Conservation (phyloP, 2,888 invertebrate genomes). For the Cerceris rybyensis region DNA sequence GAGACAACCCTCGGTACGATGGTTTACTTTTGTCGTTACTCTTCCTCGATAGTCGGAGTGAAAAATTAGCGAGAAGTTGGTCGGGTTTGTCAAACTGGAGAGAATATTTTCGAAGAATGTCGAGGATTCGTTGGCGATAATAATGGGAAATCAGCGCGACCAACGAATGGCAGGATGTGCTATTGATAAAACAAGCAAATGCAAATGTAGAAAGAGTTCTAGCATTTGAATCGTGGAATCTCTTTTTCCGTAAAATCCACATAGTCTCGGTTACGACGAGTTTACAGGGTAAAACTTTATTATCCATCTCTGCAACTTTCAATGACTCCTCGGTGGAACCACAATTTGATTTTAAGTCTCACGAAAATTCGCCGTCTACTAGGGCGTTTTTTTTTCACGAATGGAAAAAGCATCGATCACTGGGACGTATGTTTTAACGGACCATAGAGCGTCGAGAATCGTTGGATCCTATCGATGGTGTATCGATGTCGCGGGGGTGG, state of each 20-base stretch:
- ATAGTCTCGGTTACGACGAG: background rate
- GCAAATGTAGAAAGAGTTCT: conserved; percentile 26
- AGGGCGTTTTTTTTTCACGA: background rate
- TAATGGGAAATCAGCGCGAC: background rate
- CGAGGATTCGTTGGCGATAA: background rate
- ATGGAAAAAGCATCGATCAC: conserved; percentile 34
- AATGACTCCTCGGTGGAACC: too few relatives aligned
- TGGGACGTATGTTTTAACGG: conserved; percentile 17
- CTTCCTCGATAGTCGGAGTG: too few relatives aligned
- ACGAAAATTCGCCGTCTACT: background rate
- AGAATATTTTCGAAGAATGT: too few relatives aligned
- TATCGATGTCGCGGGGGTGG: conserved; percentile 42
- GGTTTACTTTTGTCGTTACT: background rate
- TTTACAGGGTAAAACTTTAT: background rate
- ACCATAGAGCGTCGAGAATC: conserved; percentile 21
- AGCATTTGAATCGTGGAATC: too few relatives aligned
- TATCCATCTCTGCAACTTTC: too few relatives aligned
- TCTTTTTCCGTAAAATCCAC: background rate
- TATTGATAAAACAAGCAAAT: conserved; percentile 52
- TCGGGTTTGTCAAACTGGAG: too few relatives aligned
- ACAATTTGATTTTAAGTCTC: background rate
- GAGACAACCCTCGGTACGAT: background rate
- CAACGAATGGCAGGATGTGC: conserved; percentile 9
- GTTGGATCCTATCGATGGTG: conserved; percentile 44
- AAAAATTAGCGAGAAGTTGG: too few relatives aligned